Evolutionary conservation across 37 sponge, comb jelly and placozoan genomes (phyloP).

Genomic region (Ianthella basta): DNA sequence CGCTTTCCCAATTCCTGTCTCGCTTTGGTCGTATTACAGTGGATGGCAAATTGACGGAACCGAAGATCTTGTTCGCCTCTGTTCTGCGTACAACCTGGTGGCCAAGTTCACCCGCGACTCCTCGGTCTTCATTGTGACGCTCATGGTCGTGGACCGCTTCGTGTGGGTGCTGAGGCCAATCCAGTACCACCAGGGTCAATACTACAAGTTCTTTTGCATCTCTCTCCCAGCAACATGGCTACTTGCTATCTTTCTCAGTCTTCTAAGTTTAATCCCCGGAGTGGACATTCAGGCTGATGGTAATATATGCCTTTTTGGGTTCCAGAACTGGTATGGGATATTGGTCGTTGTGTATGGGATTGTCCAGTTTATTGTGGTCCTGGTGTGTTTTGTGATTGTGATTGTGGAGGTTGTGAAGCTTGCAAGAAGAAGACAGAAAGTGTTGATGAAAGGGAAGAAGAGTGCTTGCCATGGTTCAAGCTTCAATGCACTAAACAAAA

Average conservation of each 20-base stretch:
- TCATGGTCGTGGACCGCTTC: conserved; percentile 75
- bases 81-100: conserved; percentile 39
- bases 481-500: not conserved
- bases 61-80: not conserved
- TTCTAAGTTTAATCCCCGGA: conserved; percentile 35
- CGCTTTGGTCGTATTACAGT: conserved; percentile 44
- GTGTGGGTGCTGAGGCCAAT: conserved; percentile 73
- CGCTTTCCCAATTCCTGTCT: conserved; percentile 58
- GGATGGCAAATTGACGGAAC: not conserved
- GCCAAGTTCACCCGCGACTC: conserved; percentile 67
- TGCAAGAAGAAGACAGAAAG: conserved; percentile 40
- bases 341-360: conserved; percentile 45
- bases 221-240: conserved; percentile 47
- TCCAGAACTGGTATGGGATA: conserved; percentile 53
- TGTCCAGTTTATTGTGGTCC: conserved; percentile 62
- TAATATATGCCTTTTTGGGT: conserved; percentile 67
- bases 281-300: conserved; percentile 19
- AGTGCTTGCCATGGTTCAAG: not conserved
- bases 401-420: conserved; percentile 35
- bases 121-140: conserved; percentile 63
- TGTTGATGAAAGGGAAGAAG: conserved; percentile 29
- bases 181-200: conserved; percentile 58
- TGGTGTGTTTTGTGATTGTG: conserved; percentile 59
- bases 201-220: conserved; percentile 18
- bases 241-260: conserved; percentile 31